These are phyloP conservation scores for Campoplex capitator DNA, from an alignment of 2,888 invertebrate genomes.

Conservation along the genomic window DNA sequence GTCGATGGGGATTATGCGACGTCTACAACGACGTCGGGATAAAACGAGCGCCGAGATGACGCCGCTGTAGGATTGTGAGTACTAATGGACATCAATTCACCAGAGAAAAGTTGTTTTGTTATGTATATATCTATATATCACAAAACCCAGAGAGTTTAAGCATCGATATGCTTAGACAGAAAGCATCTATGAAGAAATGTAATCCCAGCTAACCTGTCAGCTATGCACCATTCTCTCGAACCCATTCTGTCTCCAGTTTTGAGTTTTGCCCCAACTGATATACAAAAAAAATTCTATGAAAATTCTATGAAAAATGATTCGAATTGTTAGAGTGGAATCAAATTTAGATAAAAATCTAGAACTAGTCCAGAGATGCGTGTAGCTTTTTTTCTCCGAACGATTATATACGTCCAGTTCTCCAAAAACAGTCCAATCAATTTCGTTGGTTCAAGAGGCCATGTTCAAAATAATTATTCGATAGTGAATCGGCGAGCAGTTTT, in stretches of 20 bases:
- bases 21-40: conserved; percentile 15
- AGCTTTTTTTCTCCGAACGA: no score
- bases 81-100: conserved; percentile 64
- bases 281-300: no score
- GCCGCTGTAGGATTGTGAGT: conserved; percentile 51
- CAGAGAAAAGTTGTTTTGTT: conserved; percentile 39
- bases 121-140: not conserved
- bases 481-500: no score
- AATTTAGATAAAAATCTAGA: no score
- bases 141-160: conserved; percentile 23
- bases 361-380: no score
- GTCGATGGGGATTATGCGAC: conserved; percentile 34
- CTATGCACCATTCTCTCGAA: not conserved
- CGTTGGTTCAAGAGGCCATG: no score
- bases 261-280: not conserved
- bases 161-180: conserved; percentile 26
- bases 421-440: no score
- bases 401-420: no score
- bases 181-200: conserved; percentile 18
- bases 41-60: conserved; percentile 58
- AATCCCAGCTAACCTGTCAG: conserved; percentile 24
- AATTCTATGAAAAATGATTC: no score
- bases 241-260: not conserved
- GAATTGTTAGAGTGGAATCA: no score
- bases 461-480: no score